Conservation (phyloP, 2,888 invertebrate species). For the Marasmarcha lunaedactyla region DNA sequence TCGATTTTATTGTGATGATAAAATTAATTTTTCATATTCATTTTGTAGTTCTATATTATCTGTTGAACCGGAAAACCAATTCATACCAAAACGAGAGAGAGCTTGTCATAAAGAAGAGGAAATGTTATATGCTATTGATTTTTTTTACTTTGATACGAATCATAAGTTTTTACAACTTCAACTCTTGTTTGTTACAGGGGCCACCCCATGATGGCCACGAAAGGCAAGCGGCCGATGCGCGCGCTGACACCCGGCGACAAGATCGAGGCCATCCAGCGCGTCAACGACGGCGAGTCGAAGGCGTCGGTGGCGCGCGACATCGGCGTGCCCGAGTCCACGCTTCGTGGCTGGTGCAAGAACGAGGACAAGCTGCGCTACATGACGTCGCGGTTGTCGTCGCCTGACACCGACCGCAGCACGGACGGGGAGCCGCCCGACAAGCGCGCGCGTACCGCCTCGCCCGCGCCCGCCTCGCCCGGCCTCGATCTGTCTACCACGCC, state of each 20-base stretch:
- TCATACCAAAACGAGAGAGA: too few relatives aligned
- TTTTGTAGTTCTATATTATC: too few relatives aligned
- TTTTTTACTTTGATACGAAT: too few relatives aligned
- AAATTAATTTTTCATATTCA: too few relatives aligned
- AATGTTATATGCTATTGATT: too few relatives aligned
- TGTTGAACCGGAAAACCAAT: too few relatives aligned
- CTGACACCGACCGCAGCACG: slow-evolving; percentile 75
- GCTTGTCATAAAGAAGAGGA: too few relatives aligned
- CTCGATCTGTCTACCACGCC: slow-evolving; percentile 47
- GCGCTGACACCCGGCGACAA: slow-evolving; percentile 83
- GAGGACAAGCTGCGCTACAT: slow-evolving; percentile 79
- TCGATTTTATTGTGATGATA: too few relatives aligned
- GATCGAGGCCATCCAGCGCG: slow-evolving; percentile 83
- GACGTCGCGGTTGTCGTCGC: slow-evolving; percentile 78
- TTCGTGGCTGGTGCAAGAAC: slow-evolving; percentile 90
- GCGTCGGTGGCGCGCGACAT: slow-evolving; percentile 88
- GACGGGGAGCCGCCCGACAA: slow-evolving; percentile 57
- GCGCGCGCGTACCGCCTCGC: slow-evolving; percentile 55
- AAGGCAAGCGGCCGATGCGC: slow-evolving; percentile 84
- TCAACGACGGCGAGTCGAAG: slow-evolving; percentile 87
- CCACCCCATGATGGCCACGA: slow-evolving; percentile 71
- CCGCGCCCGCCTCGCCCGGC: slow-evolving; percentile 37
- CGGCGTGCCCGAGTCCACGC: slow-evolving; percentile 87
- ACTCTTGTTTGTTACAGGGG: slow-evolving; percentile 44
- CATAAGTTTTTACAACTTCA: too few relatives aligned